Evolutionary conservation across 1,140 invertebrate genomes (phyloP).

Genomic region (Pygmarrhopalites habei): DNA sequence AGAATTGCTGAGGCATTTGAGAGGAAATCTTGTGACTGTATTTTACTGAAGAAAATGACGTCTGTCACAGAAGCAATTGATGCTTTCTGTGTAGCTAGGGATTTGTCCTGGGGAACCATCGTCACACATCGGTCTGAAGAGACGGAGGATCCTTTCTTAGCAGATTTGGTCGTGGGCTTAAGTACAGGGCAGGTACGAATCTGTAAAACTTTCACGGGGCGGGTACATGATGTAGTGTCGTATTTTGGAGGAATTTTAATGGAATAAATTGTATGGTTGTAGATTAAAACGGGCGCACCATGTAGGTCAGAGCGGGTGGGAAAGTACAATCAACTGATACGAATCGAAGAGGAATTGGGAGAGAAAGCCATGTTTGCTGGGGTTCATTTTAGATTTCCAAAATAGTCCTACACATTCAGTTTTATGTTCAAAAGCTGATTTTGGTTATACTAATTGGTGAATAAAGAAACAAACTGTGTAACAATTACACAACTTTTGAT

Average conservation of each 20-base stretch:
- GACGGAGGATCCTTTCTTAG: constrained; percentile 40
- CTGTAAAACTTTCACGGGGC: background rate
- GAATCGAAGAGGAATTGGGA: constrained; percentile 11
- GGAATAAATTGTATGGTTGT: too few relatives aligned
- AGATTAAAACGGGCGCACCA: constrained; percentile 15
- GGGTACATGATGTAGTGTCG: too few relatives aligned
- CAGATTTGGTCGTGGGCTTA: constrained; percentile 35
- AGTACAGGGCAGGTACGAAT: constrained; percentile 5
- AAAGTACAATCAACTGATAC: constrained; percentile 44
- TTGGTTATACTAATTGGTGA: too few relatives aligned
- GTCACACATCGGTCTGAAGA: constrained; percentile 38
- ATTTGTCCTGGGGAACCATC: constrained; percentile 14
- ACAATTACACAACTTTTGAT: too few relatives aligned
- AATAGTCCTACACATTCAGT: too few relatives aligned
- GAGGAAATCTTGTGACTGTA: constrained; percentile 22
- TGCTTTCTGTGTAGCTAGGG: constrained; percentile 30
- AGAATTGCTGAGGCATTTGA: constrained; percentile 31
- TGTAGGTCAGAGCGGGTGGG: constrained; percentile 45
- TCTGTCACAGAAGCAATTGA: constrained; percentile 36
- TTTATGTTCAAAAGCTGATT: too few relatives aligned
- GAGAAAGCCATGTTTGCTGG: constrained; percentile 15
- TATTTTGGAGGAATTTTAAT: too few relatives aligned
- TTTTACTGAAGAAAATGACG: constrained; percentile 40
- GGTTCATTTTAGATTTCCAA: too few relatives aligned
- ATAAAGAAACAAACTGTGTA: too few relatives aligned